Percentiles rank a stretch among this genome's conserved stretches.
phyloP scores from a whole-genome alignment of 2,113 vertebrate species.

The Penelope pileata region DNA sequence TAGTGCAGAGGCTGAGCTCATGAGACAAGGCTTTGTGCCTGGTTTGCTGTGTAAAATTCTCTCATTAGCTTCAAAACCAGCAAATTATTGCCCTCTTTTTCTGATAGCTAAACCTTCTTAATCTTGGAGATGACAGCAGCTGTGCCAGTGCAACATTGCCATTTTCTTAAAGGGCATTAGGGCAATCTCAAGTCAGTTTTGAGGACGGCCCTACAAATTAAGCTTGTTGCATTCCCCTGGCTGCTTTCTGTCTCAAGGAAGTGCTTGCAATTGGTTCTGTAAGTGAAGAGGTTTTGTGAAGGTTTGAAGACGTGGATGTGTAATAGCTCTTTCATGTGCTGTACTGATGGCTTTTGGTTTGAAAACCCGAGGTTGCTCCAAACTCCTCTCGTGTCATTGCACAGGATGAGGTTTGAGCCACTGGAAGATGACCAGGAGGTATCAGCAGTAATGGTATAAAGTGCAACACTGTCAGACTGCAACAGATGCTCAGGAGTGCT shows the following conservation, averaged over 20 bases:
- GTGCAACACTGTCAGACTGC: neutral
- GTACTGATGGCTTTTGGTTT: neutral
- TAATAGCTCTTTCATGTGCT: neutral
- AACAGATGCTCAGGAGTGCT: neutral
- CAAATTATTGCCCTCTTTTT: neutral
- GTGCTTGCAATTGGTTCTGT: neutral
- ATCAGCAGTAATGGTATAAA: neutral
- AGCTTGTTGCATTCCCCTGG: neutral
- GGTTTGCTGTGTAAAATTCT: neutral
- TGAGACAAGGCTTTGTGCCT: neutral
- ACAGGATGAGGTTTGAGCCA: neutral
- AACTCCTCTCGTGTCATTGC: neutral
- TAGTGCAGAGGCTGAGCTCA: fast-evolving
- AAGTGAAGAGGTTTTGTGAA: neutral
- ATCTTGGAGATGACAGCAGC: neutral
- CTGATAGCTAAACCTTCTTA: fast-evolving
- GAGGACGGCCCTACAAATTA: neutral
- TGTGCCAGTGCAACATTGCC: neutral
- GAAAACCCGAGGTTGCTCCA: neutral
- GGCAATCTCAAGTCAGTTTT: neutral
- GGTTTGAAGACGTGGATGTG: neutral
- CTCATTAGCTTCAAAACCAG: neutral
- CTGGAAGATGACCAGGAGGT: neutral
- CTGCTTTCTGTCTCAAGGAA: neutral
- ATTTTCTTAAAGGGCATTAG: neutral